Percentiles rank a stretch among this genome's conserved stretches.
phyloP scores from a whole-genome alignment of 92 coral and sea anemone genomes.

The Anthopleura xanthogrammica region DNA sequence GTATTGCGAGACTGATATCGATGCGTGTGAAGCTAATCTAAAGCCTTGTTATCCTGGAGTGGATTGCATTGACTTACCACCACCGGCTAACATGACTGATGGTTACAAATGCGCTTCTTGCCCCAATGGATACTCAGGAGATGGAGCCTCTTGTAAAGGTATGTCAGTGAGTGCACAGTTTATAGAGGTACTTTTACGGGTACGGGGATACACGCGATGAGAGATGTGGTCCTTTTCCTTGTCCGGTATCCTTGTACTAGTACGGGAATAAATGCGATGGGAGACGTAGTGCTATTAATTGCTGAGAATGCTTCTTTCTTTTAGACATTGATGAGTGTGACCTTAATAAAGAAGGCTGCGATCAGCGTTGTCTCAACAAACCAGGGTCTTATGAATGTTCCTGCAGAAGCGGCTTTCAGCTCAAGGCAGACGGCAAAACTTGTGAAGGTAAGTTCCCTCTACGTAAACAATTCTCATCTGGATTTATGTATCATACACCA shows the following conservation, averaged over 20 bases:
- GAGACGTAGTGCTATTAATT: too few relatives aligned
- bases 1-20: slow-evolving; percentile 59
- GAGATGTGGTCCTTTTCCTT: too few relatives aligned
- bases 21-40: slow-evolving; percentile 62
- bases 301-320: neutral
- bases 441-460: slow-evolving; percentile 45
- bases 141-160: slow-evolving; percentile 69
- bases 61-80: too few relatives aligned
- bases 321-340: slow-evolving; percentile 53
- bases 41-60: neutral
- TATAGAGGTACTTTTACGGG: neutral
- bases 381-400: slow-evolving; percentile 57
- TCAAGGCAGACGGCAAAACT: slow-evolving; percentile 16
- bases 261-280: too few relatives aligned
- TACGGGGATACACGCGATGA: too few relatives aligned
- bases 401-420: slow-evolving; percentile 39
- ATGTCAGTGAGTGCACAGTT: neutral
- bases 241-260: too few relatives aligned
- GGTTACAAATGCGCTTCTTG: slow-evolving; percentile 76
- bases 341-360: slow-evolving; percentile 3
- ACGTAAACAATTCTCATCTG: too few relatives aligned
- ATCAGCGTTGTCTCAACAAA: slow-evolving; percentile 40
- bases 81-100: slow-evolving; percentile 12
- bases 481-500: too few relatives aligned
- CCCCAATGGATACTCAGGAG: slow-evolving; percentile 64